A percentile compares a stretch with the other conserved stretches of the same genome.
phyloP scores from a whole-genome alignment of 2,113 vertebrate species.

The Mustela nigripes region DNA sequence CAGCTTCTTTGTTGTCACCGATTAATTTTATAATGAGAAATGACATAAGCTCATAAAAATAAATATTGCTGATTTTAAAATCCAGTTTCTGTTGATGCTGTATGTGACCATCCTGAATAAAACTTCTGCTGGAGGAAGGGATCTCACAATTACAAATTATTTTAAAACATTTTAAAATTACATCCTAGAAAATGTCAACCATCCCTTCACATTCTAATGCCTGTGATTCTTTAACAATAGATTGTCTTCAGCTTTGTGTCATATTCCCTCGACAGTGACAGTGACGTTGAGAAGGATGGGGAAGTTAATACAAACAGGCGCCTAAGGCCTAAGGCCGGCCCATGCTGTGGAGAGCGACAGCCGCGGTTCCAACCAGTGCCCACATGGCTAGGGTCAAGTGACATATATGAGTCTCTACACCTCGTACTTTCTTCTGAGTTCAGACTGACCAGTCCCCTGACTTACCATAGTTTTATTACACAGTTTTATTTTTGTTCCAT shows the following conservation, averaged over 20 bases:
- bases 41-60: not conserved
- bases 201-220: not conserved
- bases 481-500: not conserved
- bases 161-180: not conserved
- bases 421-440: not conserved
- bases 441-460: not conserved
- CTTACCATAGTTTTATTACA: not conserved
- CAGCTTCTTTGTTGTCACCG: not conserved
- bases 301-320: not conserved
- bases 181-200: not conserved
- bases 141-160: not conserved
- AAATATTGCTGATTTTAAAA: not conserved
- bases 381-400: accelerated
- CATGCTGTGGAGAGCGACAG: not conserved
- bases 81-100: not conserved
- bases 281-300: not conserved
- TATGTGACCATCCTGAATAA: conserved; percentile 6
- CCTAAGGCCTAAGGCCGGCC: not conserved
- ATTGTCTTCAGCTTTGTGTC: not conserved
- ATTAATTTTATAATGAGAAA: not conserved
- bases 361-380: not conserved
- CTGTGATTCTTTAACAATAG: not conserved
- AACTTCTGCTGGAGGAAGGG: not conserved
- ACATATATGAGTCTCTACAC: not conserved
- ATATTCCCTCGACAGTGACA: not conserved